Conservation (phyloP, 1,140 invertebrate genomes). For the Drosophila bocki region DNA sequence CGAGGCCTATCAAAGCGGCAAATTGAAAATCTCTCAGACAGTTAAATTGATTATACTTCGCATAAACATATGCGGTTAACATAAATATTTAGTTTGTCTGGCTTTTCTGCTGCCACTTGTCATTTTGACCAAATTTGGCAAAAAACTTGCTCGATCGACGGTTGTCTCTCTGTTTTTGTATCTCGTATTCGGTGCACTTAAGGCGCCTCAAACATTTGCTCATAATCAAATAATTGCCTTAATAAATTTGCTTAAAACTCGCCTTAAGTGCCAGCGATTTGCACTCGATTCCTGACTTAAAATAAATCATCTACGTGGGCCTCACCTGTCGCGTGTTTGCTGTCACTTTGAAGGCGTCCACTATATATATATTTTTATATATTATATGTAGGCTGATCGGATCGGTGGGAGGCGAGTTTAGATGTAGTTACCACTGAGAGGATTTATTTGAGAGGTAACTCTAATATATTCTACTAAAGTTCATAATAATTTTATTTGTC, state of each 20-base stretch:
- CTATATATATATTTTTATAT: conserved; percentile 3
- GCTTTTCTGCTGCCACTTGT: conserved; percentile 45
- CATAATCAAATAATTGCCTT: conserved; percentile 73
- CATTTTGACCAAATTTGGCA: conserved; percentile 75
- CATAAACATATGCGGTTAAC: conserved; percentile 48
- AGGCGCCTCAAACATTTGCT: conserved; percentile 47
- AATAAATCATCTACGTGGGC: conserved; percentile 55
- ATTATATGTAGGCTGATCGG: conserved; percentile 27
- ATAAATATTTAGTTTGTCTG: conserved; percentile 31
- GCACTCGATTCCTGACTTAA: conserved; percentile 40
- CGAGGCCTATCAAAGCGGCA: conserved; percentile 47
- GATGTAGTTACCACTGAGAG: conserved; percentile 17
- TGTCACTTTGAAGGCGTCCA: conserved; percentile 48
- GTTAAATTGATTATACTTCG: conserved; percentile 74
- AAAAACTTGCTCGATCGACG: conserved; percentile 8
- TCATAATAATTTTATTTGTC: neutral
- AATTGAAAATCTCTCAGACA: conserved; percentile 69
- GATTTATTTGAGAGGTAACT: conserved; percentile 10
- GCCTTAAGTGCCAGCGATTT: conserved; percentile 64
- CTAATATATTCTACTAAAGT: neutral
- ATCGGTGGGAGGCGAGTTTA: conserved; percentile 7
- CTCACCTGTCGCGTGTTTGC: conserved; percentile 59
- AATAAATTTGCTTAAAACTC: conserved; percentile 73
- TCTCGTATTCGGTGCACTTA: conserved; percentile 23
- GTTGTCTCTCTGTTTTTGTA: conserved; percentile 9